Percentiles rank a stretch among this genome's conserved stretches.
phyloP scores from a whole-genome alignment of 2,113 vertebrate genomes.

The Lophochroa leadbeateri region DNA sequence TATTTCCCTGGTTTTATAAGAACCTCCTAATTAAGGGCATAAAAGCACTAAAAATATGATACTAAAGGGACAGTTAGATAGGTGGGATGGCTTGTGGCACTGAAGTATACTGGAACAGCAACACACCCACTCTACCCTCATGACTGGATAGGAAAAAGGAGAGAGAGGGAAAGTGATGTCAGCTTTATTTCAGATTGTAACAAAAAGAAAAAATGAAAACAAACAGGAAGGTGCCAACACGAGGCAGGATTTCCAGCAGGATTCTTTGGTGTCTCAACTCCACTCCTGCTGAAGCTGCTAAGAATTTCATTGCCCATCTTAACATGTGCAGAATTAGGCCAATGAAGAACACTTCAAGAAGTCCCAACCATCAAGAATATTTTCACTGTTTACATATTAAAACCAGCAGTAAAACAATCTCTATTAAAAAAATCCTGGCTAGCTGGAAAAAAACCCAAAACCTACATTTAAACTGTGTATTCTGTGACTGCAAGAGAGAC shows the following conservation, averaged over 20 bases:
- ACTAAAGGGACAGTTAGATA: background rate
- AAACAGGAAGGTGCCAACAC: background rate
- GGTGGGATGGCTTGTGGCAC: background rate
- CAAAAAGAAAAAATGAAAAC: background rate
- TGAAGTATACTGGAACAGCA: background rate
- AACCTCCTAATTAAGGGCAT: background rate
- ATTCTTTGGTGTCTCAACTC: background rate
- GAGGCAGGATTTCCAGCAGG: rapidly evolving
- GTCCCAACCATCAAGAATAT: background rate
- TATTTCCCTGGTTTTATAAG: background rate
- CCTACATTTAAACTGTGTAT: background rate
- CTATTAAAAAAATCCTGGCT: background rate
- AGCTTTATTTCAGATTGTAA: background rate
- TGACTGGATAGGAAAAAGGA: background rate
- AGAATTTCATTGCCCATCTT: background rate
- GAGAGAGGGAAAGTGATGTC: background rate
- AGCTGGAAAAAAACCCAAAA: background rate
- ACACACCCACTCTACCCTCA: background rate
- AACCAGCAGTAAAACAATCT: background rate
- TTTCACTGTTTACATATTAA: background rate
- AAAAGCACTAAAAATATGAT: background rate
- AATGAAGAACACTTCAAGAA: background rate
- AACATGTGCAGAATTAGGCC: background rate
- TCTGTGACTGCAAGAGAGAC: background rate
- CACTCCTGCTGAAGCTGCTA: background rate